These are phyloP conservation scores for Pristionchus pacificus DNA, from an alignment of 1,140 invertebrate species.

Conservation along the genomic window DNA sequence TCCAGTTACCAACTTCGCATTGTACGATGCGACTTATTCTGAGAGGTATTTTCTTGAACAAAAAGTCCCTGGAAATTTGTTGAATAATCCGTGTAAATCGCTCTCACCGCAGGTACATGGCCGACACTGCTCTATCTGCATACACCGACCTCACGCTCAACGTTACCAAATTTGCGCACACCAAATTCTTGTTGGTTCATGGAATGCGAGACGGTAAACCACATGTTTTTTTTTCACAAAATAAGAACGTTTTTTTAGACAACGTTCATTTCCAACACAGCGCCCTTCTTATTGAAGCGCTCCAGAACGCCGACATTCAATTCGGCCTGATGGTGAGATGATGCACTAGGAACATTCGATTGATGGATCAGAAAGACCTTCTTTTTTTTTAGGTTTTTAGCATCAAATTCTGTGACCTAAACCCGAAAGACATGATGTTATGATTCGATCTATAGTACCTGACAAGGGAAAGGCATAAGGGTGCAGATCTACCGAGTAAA, in stretches of 20 bases:
- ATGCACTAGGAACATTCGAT: too few species aligned
- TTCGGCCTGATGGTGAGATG: slow-evolving; percentile 52
- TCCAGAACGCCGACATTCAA: slow-evolving; percentile 47
- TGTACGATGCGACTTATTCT: slow-evolving; percentile 55
- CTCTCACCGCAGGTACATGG: neutral
- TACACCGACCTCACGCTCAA: slow-evolving; percentile 10
- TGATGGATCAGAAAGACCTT: too few species aligned
- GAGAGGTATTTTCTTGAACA: slow-evolving; percentile 41
- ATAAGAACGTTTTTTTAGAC: too few species aligned
- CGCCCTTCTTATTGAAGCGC: slow-evolving; percentile 47
- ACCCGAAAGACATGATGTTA: too few species aligned
- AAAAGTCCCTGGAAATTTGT: too few species aligned
- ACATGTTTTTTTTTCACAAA: too few species aligned
- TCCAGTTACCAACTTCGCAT: slow-evolving; percentile 53
- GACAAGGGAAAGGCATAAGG: too few species aligned
- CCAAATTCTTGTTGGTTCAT: slow-evolving; percentile 45
- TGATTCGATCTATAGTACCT: too few species aligned
- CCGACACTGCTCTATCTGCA: neutral
- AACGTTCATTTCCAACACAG: slow-evolving; percentile 57
- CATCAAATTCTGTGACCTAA: too few species aligned
- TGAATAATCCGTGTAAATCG: neutral
- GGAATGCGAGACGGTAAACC: slow-evolving; percentile 51
- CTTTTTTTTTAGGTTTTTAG: too few species aligned
- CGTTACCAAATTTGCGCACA: slow-evolving; percentile 43
- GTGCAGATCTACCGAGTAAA: too few species aligned